Conservation (phyloP, 2,113 vertebrate species). For the Eulemur rufifrons region DNA sequence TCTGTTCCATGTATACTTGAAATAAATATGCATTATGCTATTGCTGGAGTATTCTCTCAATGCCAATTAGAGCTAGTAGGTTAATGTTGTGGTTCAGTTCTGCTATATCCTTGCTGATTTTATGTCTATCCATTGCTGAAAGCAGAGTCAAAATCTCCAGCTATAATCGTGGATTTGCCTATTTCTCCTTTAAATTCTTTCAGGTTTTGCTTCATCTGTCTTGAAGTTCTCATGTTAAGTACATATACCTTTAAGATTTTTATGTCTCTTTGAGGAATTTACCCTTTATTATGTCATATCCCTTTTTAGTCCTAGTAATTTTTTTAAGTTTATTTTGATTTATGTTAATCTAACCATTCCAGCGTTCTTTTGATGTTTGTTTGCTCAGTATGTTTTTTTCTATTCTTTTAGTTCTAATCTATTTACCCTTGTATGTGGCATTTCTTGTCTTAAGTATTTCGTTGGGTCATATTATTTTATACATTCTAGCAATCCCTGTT, state of each 20-base stretch:
- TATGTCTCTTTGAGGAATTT: not conserved
- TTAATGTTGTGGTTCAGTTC: not conserved
- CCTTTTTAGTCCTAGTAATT: not conserved
- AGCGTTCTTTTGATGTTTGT: not conserved
- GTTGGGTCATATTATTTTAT: not conserved
- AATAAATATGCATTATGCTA: not conserved
- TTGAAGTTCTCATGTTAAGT: not conserved
- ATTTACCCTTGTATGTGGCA: not conserved
- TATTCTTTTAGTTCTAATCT: not conserved
- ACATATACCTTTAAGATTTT: not conserved
- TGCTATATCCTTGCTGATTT: not conserved
- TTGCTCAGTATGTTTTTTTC: not conserved
- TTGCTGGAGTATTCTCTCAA: not conserved
- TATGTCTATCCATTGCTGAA: not conserved
- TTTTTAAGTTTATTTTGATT: not conserved
- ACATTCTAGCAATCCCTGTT: not conserved
- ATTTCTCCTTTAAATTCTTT: not conserved
- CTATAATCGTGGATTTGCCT: not conserved
- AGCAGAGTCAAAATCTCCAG: not conserved
- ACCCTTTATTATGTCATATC: not conserved
- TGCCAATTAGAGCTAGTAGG: not conserved
- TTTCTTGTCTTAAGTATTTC: not conserved
- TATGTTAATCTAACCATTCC: not conserved
- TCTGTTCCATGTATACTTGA: not conserved
- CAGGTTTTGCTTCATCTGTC: not conserved